Percentiles rank a stretch among this genome's conserved stretches.
Evolutionary conservation across 2,113 vertebrate species (phyloP).

Genomic region (Sarotherodon lohbergeri): DNA sequence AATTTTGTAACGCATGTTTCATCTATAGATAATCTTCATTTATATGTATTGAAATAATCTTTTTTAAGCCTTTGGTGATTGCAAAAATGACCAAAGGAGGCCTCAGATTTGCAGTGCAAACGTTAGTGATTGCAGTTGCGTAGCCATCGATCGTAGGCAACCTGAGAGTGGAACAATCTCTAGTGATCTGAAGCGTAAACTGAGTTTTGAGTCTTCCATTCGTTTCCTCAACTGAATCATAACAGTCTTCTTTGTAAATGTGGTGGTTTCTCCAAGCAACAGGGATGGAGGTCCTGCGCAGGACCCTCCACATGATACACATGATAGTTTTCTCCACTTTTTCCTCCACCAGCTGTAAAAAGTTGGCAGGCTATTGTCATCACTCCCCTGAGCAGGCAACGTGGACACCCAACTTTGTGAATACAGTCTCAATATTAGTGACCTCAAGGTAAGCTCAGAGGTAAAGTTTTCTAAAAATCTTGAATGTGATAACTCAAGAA

Average conservation of each 20-base stretch:
- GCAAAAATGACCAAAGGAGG: background rate
- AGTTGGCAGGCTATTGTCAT: background rate
- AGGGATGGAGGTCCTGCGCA: background rate
- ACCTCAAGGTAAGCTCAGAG: background rate
- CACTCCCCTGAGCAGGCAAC: rapidly evolving
- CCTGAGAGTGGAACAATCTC: background rate
- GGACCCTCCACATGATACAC: background rate
- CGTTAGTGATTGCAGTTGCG: background rate
- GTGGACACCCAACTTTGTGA: background rate
- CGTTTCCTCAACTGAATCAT: background rate
- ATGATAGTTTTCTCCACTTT: background rate
- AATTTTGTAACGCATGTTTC: background rate
- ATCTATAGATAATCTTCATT: background rate
- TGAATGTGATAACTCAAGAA: background rate
- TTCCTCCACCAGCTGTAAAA: too few relatives aligned
- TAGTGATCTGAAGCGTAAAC: background rate
- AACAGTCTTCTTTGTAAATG: background rate
- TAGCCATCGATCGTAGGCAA: background rate
- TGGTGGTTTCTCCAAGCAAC: background rate
- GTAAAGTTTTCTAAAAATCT: background rate
- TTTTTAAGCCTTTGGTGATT: background rate
- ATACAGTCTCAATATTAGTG: background rate
- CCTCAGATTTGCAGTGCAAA: background rate
- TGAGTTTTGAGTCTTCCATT: background rate
- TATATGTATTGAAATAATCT: background rate